Evolutionary conservation across 2,888 invertebrate genomes (phyloP).

Genomic region (Rutpela maculata): DNA sequence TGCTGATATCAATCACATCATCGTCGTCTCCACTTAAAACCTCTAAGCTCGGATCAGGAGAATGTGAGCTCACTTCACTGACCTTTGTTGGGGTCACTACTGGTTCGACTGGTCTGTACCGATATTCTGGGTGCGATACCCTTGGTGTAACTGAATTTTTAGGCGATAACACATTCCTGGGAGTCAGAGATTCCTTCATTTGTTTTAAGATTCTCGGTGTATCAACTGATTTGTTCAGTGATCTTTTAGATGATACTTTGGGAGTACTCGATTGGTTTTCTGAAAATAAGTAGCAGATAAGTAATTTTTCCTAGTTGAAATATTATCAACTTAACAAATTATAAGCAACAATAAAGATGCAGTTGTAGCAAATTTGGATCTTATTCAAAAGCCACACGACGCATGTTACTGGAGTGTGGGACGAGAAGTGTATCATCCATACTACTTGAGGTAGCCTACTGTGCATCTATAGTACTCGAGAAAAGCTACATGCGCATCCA

Average conservation of each 20-base stretch:
- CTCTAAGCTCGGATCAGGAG: constrained; percentile 41
- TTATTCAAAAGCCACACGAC: too few relatives aligned
- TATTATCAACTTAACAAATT: too few relatives aligned
- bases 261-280: constrained; percentile 9
- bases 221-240: constrained; percentile 46
- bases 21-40: constrained; percentile 31
- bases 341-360: too few relatives aligned
- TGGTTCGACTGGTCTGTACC: too few relatives aligned
- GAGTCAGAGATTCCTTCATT: constrained; percentile 23
- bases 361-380: too few relatives aligned
- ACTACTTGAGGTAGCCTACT: too few relatives aligned
- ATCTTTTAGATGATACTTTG: constrained; percentile 41
- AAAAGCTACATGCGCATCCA: too few relatives aligned
- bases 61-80: constrained; percentile 36
- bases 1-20: constrained; percentile 47
- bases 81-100: constrained; percentile 42
- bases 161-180: background rate
- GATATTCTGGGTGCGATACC: background rate
- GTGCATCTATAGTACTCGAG: too few relatives aligned
- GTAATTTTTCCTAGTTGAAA: too few relatives aligned
- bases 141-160: background rate
- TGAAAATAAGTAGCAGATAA: constrained; percentile 9
- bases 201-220: constrained; percentile 49
- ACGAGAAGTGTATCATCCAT: too few relatives aligned
- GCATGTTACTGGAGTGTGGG: too few relatives aligned